Evolutionary conservation across 2,888 invertebrate species (phyloP).

Genomic region (Bursaphelenchus okinawaensis): DNA sequence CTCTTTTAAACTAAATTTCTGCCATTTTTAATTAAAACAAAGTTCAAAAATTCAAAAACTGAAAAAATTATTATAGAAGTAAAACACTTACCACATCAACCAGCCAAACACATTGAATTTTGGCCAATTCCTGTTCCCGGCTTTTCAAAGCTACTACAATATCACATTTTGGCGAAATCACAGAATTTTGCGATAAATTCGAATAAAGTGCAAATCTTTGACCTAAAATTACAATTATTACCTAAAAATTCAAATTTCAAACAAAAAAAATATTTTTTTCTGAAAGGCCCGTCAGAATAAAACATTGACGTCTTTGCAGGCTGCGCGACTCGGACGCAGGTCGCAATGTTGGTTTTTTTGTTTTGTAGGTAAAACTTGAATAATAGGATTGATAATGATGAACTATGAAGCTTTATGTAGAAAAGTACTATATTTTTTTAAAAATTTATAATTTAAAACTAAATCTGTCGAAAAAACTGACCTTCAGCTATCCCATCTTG

Average conservation of each 20-base stretch:
- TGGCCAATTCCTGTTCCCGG: constrained; percentile 24
- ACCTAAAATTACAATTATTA: constrained; percentile 9
- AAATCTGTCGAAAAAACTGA: constrained; percentile 11
- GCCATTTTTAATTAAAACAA: not conserved
- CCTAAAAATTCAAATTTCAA: not conserved
- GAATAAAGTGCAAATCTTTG: constrained; percentile 29
- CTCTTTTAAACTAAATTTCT: not conserved
- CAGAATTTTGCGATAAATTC: constrained; percentile 39
- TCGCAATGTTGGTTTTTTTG: not conserved
- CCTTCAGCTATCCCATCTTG: constrained; percentile 47
- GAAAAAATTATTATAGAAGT: not conserved
- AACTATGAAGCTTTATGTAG: too few relatives aligned
- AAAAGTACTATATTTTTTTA: too few relatives aligned
- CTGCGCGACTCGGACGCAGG: too few relatives aligned
- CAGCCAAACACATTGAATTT: constrained; percentile 34
- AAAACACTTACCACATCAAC: constrained; percentile 25
- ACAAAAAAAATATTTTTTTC: not conserved
- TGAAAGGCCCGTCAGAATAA: not conserved
- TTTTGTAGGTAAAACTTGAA: too few relatives aligned
- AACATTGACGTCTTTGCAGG: too few relatives aligned
- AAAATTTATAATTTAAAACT: too few relatives aligned
- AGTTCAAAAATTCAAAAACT: too few relatives aligned
- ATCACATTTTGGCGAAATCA: constrained; percentile 39
- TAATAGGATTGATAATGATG: too few relatives aligned
- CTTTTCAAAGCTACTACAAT: constrained; percentile 38